Evolutionary conservation across 2,888 invertebrate genomes (phyloP), one percentile per base, ranked within the genome.

Genomic region (Epinotia ramella): DNA sequence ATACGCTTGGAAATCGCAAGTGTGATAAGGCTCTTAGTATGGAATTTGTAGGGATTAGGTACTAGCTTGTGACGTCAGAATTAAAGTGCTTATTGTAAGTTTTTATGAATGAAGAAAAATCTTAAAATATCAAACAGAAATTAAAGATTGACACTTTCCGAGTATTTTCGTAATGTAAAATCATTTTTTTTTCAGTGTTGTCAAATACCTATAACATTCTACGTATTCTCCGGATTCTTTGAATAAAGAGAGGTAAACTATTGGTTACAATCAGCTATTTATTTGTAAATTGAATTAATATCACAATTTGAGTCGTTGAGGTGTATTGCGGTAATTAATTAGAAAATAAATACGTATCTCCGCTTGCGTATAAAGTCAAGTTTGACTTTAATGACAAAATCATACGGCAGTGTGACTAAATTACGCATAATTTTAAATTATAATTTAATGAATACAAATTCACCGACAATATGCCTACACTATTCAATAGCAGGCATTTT

Each of bases 401-500:
- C 53, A 53, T 7, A n/a, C n/a, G n/a, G 46, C 7, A 46, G 46
- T 13, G 12, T 53, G 7, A 53, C 53, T 53, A 53, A 53, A 53
- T 53, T 49, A 53, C n/a, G n/a, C 53, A 7, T n/a, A 62, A 24
- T 59, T 24, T 66, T 28, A 24, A 16, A 65, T 24, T 49, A 46
- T 28, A 28, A 66, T 53, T 46, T 20, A 53, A 66, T 53, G 44
- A 28, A 11, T 33, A 16, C n/a, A 56, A 56, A 64, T 49, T 28
- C 33, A 40, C 56, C 33, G 40, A 4, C n/a, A 49, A 24, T n/a
- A 28, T 13, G 33, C 20, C 12, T 65, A 16, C 24, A 53, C 13
- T 69, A 60, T 46, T 69, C 44, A 69, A 60, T 46, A 69, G 69
- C 57, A 49, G 16, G 44, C 18, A 16, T 56, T 24, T 69, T 49